Evolutionary conservation across 2,888 invertebrate species (phyloP).

Genomic region (Caenorhabditis macrosperma): DNA sequence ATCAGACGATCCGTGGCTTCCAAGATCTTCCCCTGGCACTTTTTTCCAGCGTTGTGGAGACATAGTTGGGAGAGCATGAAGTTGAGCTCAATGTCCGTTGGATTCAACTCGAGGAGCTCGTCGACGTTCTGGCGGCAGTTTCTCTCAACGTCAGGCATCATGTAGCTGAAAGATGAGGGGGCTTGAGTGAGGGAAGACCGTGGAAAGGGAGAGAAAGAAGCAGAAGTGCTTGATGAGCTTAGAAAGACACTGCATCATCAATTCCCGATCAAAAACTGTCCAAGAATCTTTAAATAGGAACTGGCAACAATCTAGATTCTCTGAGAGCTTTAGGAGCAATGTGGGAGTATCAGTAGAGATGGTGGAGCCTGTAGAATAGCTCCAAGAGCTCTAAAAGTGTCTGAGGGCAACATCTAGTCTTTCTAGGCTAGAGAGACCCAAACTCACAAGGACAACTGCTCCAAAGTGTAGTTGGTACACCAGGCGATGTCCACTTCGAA

Average conservation of each 20-base stretch:
- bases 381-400: no score
- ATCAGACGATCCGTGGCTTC: conserved; percentile 33
- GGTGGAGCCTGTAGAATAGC: no score
- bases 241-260: no score
- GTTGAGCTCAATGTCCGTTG: conserved; percentile 47
- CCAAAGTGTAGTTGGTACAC: conserved; percentile 23
- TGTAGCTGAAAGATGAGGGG: conserved; percentile 32
- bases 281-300: no score
- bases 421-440: neutral
- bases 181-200: no score
- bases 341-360: no score
- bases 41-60: conserved; percentile 47
- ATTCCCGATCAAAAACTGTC: no score
- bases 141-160: neutral
- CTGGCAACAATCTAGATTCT: no score
- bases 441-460: conserved; percentile 34
- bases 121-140: neutral
- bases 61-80: conserved; percentile 58
- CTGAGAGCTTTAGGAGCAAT: no score
- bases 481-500: conserved; percentile 27
- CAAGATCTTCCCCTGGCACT: conserved; percentile 15
- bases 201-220: no score
- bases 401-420: neutral
- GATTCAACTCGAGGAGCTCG: conserved; percentile 30
- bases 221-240: no score